These are phyloP conservation scores for Pseudois nayaur DNA, from an alignment of 2,113 vertebrate genomes.

Conservation along the genomic window DNA sequence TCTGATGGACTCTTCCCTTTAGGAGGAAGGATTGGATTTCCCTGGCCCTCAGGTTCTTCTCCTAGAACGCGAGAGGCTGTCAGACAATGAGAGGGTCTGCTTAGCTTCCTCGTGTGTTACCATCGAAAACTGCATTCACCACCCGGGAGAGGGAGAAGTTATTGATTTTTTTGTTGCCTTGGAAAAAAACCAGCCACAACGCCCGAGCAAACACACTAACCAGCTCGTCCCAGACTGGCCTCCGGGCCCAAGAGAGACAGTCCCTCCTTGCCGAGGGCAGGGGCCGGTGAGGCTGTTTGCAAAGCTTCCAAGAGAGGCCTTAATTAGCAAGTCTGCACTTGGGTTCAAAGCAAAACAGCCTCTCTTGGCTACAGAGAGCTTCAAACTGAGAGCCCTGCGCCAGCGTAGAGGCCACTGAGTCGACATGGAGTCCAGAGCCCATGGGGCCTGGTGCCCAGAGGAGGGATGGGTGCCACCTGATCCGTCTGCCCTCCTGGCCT, in stretches of 20 bases:
- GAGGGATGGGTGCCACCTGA: neutral
- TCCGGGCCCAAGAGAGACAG: neutral
- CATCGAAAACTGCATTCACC: neutral
- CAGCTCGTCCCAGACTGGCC: neutral
- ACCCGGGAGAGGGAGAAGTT: neutral
- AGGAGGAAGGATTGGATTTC: neutral
- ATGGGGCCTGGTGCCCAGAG: neutral
- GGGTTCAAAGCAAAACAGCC: neutral
- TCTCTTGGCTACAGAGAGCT: neutral
- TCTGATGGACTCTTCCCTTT: neutral
- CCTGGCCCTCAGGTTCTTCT: neutral
- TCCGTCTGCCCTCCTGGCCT: neutral
- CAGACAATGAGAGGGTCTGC: neutral
- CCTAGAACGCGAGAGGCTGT: neutral
- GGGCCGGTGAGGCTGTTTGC: neutral
- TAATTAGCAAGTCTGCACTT: neutral
- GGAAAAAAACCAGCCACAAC: neutral
- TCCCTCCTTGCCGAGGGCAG: neutral
- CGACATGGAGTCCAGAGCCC: neutral
- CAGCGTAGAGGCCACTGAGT: neutral
- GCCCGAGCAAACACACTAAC: rapidly evolving
- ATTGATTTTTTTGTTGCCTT: neutral
- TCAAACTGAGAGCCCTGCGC: neutral
- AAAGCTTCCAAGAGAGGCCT: neutral
- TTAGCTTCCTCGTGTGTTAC: neutral